Base-by-base conservation (phyloP, 2,888 invertebrate genomes). In the Timandra comae region DNA sequence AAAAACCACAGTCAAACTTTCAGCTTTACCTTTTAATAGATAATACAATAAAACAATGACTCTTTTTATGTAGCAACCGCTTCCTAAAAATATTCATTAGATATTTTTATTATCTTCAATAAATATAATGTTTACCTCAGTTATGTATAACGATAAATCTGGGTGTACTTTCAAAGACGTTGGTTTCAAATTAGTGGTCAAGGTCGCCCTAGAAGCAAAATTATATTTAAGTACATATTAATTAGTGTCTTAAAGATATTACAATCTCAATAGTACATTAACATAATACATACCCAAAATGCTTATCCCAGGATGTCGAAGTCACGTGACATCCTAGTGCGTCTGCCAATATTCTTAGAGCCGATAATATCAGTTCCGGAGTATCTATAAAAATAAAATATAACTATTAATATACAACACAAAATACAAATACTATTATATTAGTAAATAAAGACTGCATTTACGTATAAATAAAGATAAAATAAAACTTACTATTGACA, bases 271-370 rank as follows among this genome's bases (percentile, higher is more conserved):
- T 1, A 16, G 20, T 8, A 7, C n/a, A 2, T 12, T 23, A 13
- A 4, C 4, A 23, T 2, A 6, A 7, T 28, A 6, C n/a, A 29
- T 54, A 86, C 86, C 85, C 82, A 52, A 86, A 86, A 52, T 79
- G 87, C 62, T 91, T 90, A 65, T 95, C 95, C 94, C 94, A 95
- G 7, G 91, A 90, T 5, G 93, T 93, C n/a, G 91, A 88, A 0
- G 91, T 91, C 0, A 93, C 91, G 50, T 94, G 93, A 33, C 91
- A 91, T 2, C 93, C 92, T 29, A 95, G 72, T 10, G 92, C 91
- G 57, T 94, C 94, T 1, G 92, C 91, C 35, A 95, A 79, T 60
- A 91, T 92, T 48, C 91, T 89, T 27, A 94, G 60, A 0, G 93
- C 91, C 1, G 93, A 91, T 41, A 90, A 75, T 26, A 93, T 89